These are phyloP conservation scores for Drosophila prostipennis DNA, from an alignment of 2,888 invertebrate species.

Conservation along the genomic window DNA sequence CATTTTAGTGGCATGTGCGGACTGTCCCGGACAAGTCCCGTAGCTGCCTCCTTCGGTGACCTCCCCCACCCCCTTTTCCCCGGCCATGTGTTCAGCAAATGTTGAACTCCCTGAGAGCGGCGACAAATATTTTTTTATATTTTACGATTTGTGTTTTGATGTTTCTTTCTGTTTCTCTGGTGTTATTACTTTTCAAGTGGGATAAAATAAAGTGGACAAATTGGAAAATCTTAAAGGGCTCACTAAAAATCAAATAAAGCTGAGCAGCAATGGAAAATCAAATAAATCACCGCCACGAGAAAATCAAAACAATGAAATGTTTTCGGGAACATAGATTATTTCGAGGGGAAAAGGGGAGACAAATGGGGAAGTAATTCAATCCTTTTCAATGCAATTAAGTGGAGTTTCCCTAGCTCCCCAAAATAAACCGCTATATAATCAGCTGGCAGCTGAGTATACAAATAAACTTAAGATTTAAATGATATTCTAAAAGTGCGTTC, in stretches of 20 bases:
- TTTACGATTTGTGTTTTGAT: slow-evolving; percentile 28
- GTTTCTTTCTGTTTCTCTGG: slow-evolving; percentile 5
- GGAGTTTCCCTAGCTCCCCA: slow-evolving; percentile 25
- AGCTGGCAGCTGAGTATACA: slow-evolving; percentile 1
- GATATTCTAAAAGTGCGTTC: neutral
- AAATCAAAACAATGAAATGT: slow-evolving; percentile 57
- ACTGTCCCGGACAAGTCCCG: slow-evolving; percentile 37
- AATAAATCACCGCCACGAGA: slow-evolving; percentile 52
- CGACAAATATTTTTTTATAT: slow-evolving; percentile 46
- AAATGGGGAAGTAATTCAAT: slow-evolving; percentile 52
- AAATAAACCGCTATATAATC: neutral
- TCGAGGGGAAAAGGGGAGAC: neutral
- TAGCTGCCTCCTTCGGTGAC: slow-evolving; percentile 23
- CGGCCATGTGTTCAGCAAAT: slow-evolving; percentile 75
- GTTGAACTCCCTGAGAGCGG: slow-evolving; percentile 46
- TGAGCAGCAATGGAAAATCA: slow-evolving; percentile 34
- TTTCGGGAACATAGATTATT: slow-evolving; percentile 24
- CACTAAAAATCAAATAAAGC: slow-evolving; percentile 51
- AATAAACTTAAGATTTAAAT: neutral
- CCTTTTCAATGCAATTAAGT: slow-evolving; percentile 56
- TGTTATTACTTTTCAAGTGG: slow-evolving; percentile 47
- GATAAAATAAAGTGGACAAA: slow-evolving; percentile 60
- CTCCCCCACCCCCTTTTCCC: slow-evolving; percentile 6
- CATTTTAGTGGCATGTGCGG: slow-evolving; percentile 41
- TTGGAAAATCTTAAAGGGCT: slow-evolving; percentile 53